Conservation (phyloP, 1,140 invertebrate species). For the Neocloeon triangulifer region DNA sequence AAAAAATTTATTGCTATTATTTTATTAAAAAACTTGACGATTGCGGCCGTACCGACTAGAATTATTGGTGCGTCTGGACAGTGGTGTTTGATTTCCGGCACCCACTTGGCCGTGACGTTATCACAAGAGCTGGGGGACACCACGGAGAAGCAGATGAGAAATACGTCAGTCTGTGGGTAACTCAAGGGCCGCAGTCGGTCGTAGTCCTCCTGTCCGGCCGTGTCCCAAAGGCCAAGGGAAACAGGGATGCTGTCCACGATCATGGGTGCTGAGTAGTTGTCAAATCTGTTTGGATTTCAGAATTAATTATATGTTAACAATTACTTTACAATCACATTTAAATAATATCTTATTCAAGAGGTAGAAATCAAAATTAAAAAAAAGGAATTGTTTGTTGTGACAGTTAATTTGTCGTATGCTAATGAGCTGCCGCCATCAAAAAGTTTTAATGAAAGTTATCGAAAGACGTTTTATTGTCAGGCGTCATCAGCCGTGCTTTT, state of each 20-base stretch:
- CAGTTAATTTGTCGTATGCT: conserved; percentile 13
- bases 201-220: conserved; percentile 92
- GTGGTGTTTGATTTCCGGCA: conserved; percentile 97
- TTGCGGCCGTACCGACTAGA: conserved; percentile 77
- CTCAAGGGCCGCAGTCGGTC: conserved; percentile 84
- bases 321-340: not conserved
- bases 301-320: conserved; percentile 2
- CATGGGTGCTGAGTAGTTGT: conserved; percentile 95
- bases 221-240: conserved; percentile 89
- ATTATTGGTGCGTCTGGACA: conserved; percentile 96
- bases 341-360: conserved; percentile 12
- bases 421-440: conserved; percentile 18
- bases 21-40: too few species aligned
- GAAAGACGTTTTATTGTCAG: too few species aligned
- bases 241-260: conserved; percentile 92
- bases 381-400: conserved; percentile 15
- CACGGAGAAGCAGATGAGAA: conserved; percentile 97
- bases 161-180: conserved; percentile 88
- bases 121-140: conserved; percentile 95
- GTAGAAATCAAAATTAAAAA: conserved; percentile 12
- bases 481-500: too few species aligned
- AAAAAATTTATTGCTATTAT: too few species aligned
- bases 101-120: conserved; percentile 97
- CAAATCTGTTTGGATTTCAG: conserved; percentile 65
- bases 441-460: too few species aligned